phyloP scores from a whole-genome alignment of 2,113 vertebrate genomes.

The Todiramphus chloris region DNA sequence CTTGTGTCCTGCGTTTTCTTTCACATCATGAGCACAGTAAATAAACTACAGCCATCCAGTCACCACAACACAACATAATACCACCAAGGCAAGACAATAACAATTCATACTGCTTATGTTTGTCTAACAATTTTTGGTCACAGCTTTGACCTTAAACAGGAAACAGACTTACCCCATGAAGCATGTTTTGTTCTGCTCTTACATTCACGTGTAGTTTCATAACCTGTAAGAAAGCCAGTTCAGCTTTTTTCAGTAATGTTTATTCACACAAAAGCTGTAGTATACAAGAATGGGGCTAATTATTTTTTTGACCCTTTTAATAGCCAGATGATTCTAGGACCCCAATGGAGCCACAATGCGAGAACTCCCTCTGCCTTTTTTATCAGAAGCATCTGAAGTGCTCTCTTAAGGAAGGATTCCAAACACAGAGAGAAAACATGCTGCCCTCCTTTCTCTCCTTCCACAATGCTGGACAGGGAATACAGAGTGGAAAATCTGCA shows the following conservation, averaged over 20 bases:
- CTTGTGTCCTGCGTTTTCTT: neutral
- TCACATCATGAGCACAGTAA: neutral
- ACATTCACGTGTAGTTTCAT: slow-evolving; percentile 85
- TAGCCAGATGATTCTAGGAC: neutral
- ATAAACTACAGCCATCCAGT: neutral
- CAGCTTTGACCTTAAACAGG: neutral
- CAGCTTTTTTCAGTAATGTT: neutral
- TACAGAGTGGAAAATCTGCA: neutral
- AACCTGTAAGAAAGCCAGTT: slow-evolving; percentile 74
- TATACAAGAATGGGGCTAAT: neutral
- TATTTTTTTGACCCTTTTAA: neutral
- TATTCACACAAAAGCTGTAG: neutral
- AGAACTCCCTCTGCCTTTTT: neutral
- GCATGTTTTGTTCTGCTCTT: slow-evolving; percentile 77
- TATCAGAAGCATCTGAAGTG: neutral
- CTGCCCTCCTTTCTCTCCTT: neutral
- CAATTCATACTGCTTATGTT: neutral
- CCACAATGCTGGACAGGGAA: neutral
- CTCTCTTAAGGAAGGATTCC: neutral
- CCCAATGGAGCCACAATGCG: neutral
- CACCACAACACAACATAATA: neutral
- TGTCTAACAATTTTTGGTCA: neutral
- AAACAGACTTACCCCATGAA: slow-evolving; percentile 80
- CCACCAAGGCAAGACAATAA: neutral
- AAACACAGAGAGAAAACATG: neutral